A percentile compares a stretch with the other conserved stretches of the same genome.
Conservation (phyloP, 2,888 invertebrate genomes). For the Rhagophthalmus giganteus region DNA sequence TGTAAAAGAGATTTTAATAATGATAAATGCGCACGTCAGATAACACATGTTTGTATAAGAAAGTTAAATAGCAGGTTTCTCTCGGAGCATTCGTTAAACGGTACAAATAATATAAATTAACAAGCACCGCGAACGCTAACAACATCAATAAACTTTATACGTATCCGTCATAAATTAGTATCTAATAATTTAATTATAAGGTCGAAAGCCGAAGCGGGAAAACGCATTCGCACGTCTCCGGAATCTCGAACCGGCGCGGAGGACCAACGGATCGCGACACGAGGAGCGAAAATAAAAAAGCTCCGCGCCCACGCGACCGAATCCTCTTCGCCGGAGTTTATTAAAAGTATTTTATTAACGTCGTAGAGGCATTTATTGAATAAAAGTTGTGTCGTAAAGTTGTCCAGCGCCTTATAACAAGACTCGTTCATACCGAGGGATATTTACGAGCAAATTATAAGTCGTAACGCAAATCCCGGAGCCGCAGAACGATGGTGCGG, state of each 20-base stretch:
- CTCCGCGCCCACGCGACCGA: constrained; percentile 6
- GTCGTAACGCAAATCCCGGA: constrained; percentile 34
- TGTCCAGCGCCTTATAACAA: constrained; percentile 19
- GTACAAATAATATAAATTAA: constrained; percentile 12
- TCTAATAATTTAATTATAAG: too few species aligned
- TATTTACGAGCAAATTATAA: constrained; percentile 41
- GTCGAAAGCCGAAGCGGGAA: too few species aligned
- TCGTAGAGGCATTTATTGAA: constrained; percentile 18
- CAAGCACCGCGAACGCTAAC: constrained; percentile 13
- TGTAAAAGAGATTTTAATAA: constrained; percentile 17
- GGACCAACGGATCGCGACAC: too few species aligned
- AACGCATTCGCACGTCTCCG: too few species aligned
- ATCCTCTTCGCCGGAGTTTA: constrained; percentile 12
- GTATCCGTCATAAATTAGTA: too few species aligned
- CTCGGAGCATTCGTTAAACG: too few species aligned
- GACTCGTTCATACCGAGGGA: constrained; percentile 11
- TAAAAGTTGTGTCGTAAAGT: constrained; percentile 22
- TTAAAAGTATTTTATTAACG: constrained; percentile 24
- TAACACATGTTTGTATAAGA: too few species aligned
- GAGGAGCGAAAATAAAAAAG: too few species aligned
- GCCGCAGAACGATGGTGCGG: constrained; percentile 3
- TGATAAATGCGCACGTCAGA: constrained; percentile 11
- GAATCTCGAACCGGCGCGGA: too few species aligned
- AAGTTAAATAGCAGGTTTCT: too few species aligned
- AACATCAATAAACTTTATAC: constrained; percentile 7